Evolutionary conservation across 2,888 invertebrate species (phyloP).

Genomic region (Aelia acuminata): DNA sequence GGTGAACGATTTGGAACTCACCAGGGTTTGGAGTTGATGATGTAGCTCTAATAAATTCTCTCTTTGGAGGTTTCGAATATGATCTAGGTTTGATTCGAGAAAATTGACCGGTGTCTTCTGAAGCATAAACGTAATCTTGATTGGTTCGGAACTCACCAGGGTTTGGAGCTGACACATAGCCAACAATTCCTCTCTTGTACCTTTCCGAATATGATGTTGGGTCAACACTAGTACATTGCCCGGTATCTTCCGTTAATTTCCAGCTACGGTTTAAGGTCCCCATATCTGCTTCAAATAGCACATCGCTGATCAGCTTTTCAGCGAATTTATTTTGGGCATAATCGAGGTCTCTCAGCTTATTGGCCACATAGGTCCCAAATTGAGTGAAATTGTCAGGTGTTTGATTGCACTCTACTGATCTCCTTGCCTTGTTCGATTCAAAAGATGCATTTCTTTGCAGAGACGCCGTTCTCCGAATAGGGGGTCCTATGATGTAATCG

Average conservation of each 20-base stretch:
- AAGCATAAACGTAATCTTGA: background rate
- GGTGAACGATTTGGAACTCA: background rate
- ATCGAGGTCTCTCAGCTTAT: background rate
- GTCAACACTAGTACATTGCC: background rate
- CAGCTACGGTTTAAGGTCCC: background rate
- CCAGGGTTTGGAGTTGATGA: background rate
- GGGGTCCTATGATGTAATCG: background rate
- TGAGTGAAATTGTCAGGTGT: background rate
- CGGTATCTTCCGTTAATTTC: background rate
- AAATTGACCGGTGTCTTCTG: no score
- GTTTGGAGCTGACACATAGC: no score
- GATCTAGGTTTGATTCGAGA: no score
- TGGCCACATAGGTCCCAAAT: background rate
- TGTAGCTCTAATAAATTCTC: background rate
- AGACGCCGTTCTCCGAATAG: background rate
- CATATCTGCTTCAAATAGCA: background rate
- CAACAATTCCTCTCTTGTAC: no score
- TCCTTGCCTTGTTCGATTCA: background rate
- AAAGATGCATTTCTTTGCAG: background rate
- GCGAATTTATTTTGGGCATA: background rate
- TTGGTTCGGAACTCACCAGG: background rate
- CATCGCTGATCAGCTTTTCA: background rate
- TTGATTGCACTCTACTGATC: background rate
- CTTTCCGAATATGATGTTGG: background rate
- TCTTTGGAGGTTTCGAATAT: background rate